Evolutionary conservation across 2,888 invertebrate species (phyloP), one percentile per base, ranked within the genome.

Genomic region (Eupithecia abbreviata): DNA sequence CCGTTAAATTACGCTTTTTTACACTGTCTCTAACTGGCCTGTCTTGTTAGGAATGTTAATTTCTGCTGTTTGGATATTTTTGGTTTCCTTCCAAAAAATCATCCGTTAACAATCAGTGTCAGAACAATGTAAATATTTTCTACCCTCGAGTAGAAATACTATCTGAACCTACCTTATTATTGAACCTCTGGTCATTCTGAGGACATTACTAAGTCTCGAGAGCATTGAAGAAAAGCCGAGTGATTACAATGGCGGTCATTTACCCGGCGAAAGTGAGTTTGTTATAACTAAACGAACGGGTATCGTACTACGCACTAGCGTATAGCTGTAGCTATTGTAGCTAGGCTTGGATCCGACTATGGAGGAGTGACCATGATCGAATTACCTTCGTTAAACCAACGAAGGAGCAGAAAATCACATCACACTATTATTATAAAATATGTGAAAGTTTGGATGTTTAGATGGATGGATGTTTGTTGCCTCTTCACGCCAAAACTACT

Each of bases 251-350:
- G 71, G 30, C 75, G 78, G 69, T 10, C 74, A 41, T 42, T 70
- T 77, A 79, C 78, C 71, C 70, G 80, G 84, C 79, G 86, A 86
- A 85, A 87, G 86, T 83, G 80, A 81, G 69, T 47, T 74, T 73
- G 71, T 58, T 72, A 67, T 18, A 71, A 15, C 42, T 6, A 66
- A 7, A 41, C 42, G 6, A 9, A 42, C 66, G 66, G 41, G 42
- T 42, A 66, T 12, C 41, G 15, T 42, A 42, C 41, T n/a, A 3
- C 65, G 42, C 42, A 62, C 30, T 1, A 10, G 58, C 12, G 30
- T 10, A 18, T 30, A 30, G 12, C 12, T 12, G 30, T 58, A 18
- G 9, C 12, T 12, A 10, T 4, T 12, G 30, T 58, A 18, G 9
- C 12, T 12, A 10, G 18, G 18, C 9, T 3, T 10, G 10, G 30